Conservation (phyloP, 2,888 invertebrate species). For the Agrotis exclamationis region DNA sequence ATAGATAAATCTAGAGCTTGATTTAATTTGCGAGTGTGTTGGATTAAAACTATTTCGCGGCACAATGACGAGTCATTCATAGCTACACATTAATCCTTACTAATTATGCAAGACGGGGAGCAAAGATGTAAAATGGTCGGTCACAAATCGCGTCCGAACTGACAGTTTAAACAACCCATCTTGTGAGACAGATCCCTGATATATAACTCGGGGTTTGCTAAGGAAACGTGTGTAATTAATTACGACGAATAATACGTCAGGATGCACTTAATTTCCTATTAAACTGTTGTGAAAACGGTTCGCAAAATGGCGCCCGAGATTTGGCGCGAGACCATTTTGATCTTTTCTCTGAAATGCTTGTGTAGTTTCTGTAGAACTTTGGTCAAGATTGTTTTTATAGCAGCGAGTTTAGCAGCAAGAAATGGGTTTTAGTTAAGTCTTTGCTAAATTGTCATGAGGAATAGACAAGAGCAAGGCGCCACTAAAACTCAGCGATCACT, state of each 20-base stretch:
- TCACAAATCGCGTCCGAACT: conserved; percentile 89
- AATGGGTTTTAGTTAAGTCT: conserved; percentile 24
- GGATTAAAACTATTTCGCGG: conserved; percentile 81
- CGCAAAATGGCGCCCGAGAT: conserved; percentile 75
- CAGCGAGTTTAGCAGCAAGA: conserved; percentile 8
- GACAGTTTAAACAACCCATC: conserved; percentile 90
- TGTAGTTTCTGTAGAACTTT: conserved; percentile 43
- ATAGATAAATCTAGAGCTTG: conserved; percentile 62
- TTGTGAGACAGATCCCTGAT: conserved; percentile 88
- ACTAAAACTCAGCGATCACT: conserved; percentile 23
- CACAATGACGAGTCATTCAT: conserved; percentile 86
- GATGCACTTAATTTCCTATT: conserved; percentile 89
- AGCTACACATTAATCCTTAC: conserved; percentile 88
- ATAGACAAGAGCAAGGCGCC: conserved; percentile 21
- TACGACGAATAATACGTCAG: conserved; percentile 87
- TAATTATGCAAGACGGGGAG: conserved; percentile 90
- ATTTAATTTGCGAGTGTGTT: conserved; percentile 66
- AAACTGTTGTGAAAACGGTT: conserved; percentile 80
- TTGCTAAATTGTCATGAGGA: conserved; percentile 23
- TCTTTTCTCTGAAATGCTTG: conserved; percentile 59
- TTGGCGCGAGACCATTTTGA: conserved; percentile 62
- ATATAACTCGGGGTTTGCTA: conserved; percentile 82
- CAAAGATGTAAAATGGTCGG: conserved; percentile 89
- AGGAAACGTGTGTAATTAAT: conserved; percentile 89
- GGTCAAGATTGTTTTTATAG: conserved; percentile 43